These are phyloP conservation scores for Meleagris gallopavo DNA, from an alignment of 2,113 vertebrate genomes.

Conservation along the genomic window DNA sequence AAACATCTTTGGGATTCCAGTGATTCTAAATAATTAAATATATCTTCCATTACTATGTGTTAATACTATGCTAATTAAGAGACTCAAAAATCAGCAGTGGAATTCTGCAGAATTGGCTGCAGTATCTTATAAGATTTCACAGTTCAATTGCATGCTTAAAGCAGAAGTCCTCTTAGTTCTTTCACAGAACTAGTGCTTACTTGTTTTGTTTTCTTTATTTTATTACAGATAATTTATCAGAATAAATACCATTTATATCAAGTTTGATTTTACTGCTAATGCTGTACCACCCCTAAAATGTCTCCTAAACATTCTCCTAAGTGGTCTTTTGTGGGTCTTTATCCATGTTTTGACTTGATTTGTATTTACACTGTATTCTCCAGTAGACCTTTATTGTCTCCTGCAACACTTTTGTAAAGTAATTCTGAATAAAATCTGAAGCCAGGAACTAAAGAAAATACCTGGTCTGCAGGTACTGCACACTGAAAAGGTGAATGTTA, in stretches of 20 bases:
- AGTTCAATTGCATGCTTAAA: neutral
- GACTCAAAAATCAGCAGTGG: neutral
- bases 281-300: neutral
- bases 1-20: neutral
- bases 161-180: neutral
- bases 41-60: fast-evolving
- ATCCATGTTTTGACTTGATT: neutral
- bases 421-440: neutral
- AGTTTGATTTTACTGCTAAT: neutral
- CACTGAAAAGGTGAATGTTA: neutral
- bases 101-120: neutral
- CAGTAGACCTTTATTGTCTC: neutral
- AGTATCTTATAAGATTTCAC: neutral
- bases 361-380: neutral
- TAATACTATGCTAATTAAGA: neutral
- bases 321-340: neutral
- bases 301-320: neutral
- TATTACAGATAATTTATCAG: neutral
- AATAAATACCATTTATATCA: neutral
- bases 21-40: neutral
- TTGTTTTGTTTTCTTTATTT: neutral
- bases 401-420: neutral
- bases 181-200: neutral
- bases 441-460: neutral
- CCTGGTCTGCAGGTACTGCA: neutral